phyloP scores from a whole-genome alignment of 2,797 vertebrate genomes.

The Graptemys geographica region DNA sequence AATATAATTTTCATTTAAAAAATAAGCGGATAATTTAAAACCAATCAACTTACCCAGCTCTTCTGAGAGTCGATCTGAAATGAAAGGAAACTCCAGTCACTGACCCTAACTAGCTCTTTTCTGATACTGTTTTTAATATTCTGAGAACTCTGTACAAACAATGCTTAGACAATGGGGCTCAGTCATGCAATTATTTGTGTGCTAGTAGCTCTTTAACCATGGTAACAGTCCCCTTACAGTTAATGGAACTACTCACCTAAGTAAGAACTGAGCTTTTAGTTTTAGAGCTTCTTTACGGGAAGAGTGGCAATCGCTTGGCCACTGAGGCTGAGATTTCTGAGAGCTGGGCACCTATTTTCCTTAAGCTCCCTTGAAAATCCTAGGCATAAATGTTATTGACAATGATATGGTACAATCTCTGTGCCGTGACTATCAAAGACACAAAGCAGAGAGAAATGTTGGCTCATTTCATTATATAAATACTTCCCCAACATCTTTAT shows the following conservation, averaged over 20 bases:
- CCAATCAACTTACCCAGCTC: neutral
- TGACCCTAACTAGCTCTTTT: neutral
- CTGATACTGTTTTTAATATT: neutral
- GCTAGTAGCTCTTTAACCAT: neutral
- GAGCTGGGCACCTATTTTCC: no score
- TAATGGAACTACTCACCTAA: neutral
- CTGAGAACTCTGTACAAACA: neutral
- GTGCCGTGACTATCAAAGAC: no score
- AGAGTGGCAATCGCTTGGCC: no score
- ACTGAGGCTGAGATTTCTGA: no score
- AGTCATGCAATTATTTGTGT: neutral
- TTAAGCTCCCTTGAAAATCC: no score
- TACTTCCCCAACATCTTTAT: no score
- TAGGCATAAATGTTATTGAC: no score
- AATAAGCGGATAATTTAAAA: neutral
- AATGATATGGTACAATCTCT: no score
- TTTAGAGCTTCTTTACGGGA: no score
- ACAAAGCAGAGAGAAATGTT: no score
- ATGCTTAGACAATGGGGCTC: neutral
- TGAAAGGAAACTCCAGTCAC: neutral
- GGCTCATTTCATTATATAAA: no score
- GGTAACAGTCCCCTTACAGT: neutral
- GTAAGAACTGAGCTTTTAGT: neutral
- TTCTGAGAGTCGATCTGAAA: fast-evolving
- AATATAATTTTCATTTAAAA: neutral